These are phyloP conservation scores for Euschistus heros DNA, from an alignment of 1,140 invertebrate genomes.

Conservation along the genomic window DNA sequence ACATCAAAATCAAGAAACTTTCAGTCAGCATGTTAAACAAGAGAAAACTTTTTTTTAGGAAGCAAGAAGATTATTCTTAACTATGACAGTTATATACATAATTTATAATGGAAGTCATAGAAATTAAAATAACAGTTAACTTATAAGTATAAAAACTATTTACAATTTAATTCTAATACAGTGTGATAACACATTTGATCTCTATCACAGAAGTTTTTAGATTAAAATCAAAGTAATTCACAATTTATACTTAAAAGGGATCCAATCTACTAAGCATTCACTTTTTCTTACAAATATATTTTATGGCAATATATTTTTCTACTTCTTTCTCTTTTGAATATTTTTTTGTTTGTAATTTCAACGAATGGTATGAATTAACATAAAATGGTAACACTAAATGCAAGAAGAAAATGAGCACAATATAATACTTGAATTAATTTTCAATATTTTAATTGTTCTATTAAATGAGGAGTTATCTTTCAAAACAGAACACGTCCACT, in stretches of 20 bases:
- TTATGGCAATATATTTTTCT: neutral
- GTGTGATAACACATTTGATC: conserved; percentile 13
- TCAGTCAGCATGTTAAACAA: conserved; percentile 15
- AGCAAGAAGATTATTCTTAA: conserved; percentile 14
- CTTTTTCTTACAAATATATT: neutral
- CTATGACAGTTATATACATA: conserved; percentile 1
- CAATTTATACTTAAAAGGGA: neutral
- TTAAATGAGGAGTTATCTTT: too few relatives aligned
- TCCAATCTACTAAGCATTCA: neutral
- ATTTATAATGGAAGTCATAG: conserved; percentile 10
- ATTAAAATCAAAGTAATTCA: neutral
- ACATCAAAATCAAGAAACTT: conserved; percentile 15
- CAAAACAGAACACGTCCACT: too few relatives aligned
- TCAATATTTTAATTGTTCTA: too few relatives aligned
- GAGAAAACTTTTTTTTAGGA: neutral
- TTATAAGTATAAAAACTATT: conserved; percentile 1
- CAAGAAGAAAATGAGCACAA: too few relatives aligned
- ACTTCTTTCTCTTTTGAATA: neutral
- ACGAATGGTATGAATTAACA: neutral
- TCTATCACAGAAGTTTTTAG: conserved; percentile 16
- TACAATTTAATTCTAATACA: conserved; percentile 4
- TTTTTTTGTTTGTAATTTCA: neutral
- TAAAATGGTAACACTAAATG: too few relatives aligned
- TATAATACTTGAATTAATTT: too few relatives aligned
- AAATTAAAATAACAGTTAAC: neutral